Evolutionary conservation across 2,888 invertebrate species (phyloP).

Genomic region (Sesia bembeciformis): DNA sequence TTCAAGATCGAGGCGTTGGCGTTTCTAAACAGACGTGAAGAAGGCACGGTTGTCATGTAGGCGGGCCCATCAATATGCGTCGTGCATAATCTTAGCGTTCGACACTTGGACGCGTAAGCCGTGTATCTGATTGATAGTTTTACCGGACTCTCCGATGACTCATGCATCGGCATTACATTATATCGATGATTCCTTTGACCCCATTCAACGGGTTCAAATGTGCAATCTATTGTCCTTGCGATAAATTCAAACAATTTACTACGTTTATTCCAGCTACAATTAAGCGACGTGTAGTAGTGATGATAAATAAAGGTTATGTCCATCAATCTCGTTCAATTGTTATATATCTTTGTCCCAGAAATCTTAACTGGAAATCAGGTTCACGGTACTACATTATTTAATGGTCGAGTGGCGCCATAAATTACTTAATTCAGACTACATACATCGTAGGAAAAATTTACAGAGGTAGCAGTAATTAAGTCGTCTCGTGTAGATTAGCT

Average conservation of each 20-base stretch:
- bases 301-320: constrained; percentile 12
- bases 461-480: constrained; percentile 9
- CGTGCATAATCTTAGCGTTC: constrained; percentile 34
- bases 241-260: constrained; percentile 43
- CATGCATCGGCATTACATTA: constrained; percentile 52
- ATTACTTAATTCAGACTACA: not conserved
- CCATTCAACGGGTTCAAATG: constrained; percentile 53
- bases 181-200: constrained; percentile 59
- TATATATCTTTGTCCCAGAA: not conserved
- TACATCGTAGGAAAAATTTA: not conserved
- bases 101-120: constrained; percentile 45
- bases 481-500: constrained; percentile 19
- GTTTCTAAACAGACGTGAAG: constrained; percentile 32
- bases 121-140: constrained; percentile 50
- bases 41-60: constrained; percentile 36
- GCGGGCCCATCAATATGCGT: constrained; percentile 54
- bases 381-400: not conserved
- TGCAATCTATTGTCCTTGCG: constrained; percentile 57
- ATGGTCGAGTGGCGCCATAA: not conserved
- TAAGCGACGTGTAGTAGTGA: constrained; percentile 15
- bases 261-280: constrained; percentile 52
- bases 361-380: not conserved
- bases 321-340: constrained; percentile 11
- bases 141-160: constrained; percentile 58
- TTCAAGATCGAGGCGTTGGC: constrained; percentile 29